These are phyloP conservation scores for Emmelina monodactyla DNA, from an alignment of 2,888 invertebrate species.

Conservation along the genomic window DNA sequence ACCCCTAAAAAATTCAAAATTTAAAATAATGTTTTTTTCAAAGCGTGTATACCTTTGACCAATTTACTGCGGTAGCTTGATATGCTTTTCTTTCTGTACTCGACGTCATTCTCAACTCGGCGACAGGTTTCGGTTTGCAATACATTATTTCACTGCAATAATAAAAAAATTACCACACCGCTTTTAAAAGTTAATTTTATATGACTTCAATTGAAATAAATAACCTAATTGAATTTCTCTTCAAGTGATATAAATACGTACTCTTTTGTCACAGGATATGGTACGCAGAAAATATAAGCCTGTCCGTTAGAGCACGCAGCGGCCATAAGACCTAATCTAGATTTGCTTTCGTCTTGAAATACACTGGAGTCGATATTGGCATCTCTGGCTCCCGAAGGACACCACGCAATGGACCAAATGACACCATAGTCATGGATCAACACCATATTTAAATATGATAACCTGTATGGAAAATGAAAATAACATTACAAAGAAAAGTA, in stretches of 20 bases:
- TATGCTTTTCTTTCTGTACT: slow-evolving; percentile 25
- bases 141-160: slow-evolving; percentile 27
- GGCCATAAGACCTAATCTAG: slow-evolving; percentile 73
- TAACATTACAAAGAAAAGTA: too few relatives aligned
- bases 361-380: too few relatives aligned
- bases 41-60: slow-evolving; percentile 61
- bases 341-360: slow-evolving; percentile 7
- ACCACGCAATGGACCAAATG: slow-evolving; percentile 78
- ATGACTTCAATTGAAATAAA: neutral
- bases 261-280: slow-evolving; percentile 42
- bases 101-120: slow-evolving; percentile 39
- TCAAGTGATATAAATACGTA: slow-evolving; percentile 18
- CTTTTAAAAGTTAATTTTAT: slow-evolving; percentile 2
- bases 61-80: slow-evolving; percentile 59
- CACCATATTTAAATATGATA: slow-evolving; percentile 56
- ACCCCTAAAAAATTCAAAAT: too few relatives aligned
- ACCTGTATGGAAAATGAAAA: neutral
- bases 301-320: slow-evolving; percentile 72
- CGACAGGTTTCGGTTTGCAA: slow-evolving; percentile 51
- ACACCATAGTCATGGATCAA: slow-evolving; percentile 71
- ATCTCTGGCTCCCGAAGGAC: slow-evolving; percentile 75
- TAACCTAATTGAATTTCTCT: neutral
- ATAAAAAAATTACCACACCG: neutral
- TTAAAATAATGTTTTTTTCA: too few relatives aligned
- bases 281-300: slow-evolving; percentile 70